Percentiles rank a stretch among this genome's conserved stretches.
Evolutionary conservation across 2,113 vertebrate genomes (phyloP).

Genomic region (Plectropomus leopardus): DNA sequence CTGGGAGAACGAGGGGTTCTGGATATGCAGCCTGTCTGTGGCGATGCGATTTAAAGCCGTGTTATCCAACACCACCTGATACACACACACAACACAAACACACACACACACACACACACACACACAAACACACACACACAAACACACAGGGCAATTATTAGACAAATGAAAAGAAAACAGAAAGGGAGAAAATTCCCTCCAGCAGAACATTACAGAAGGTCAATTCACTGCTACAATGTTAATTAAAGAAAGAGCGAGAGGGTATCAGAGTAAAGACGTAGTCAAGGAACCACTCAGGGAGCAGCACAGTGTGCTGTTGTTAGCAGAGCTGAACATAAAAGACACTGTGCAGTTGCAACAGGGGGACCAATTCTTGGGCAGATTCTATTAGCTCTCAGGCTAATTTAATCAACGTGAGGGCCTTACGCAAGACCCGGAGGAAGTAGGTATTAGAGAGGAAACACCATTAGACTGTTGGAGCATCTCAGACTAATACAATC

Average conservation of each 20-base stretch:
- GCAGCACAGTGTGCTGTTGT: slow-evolving; percentile 67
- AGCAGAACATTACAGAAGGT: slow-evolving; percentile 20
- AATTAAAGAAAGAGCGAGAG: slow-evolving; percentile 27
- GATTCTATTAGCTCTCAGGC: slow-evolving; percentile 72
- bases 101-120: slow-evolving; percentile 27
- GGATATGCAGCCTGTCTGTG: slow-evolving; percentile 96
- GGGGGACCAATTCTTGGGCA: slow-evolving; percentile 65
- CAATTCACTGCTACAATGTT: slow-evolving; percentile 23
- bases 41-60: slow-evolving; percentile 96
- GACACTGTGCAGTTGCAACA: slow-evolving; percentile 62
- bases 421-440: slow-evolving; percentile 70
- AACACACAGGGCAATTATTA: slow-evolving; percentile 26
- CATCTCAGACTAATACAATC: slow-evolving; percentile 71
- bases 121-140: slow-evolving; percentile 20
- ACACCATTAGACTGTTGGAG: slow-evolving; percentile 68
- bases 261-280: slow-evolving; percentile 36
- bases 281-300: slow-evolving; percentile 55
- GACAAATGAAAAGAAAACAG: slow-evolving; percentile 15
- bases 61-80: slow-evolving; percentile 96
- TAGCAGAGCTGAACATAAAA: slow-evolving; percentile 54
- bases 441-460: slow-evolving; percentile 77
- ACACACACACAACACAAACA: slow-evolving; percentile 19
- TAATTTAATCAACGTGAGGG: slow-evolving; percentile 78
- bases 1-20: slow-evolving; percentile 97
- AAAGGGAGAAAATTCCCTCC: slow-evolving; percentile 2